Evolutionary conservation across 2,888 invertebrate genomes (phyloP), one percentile per base, ranked within the genome.

Genomic region (Chloromyia formosa): DNA sequence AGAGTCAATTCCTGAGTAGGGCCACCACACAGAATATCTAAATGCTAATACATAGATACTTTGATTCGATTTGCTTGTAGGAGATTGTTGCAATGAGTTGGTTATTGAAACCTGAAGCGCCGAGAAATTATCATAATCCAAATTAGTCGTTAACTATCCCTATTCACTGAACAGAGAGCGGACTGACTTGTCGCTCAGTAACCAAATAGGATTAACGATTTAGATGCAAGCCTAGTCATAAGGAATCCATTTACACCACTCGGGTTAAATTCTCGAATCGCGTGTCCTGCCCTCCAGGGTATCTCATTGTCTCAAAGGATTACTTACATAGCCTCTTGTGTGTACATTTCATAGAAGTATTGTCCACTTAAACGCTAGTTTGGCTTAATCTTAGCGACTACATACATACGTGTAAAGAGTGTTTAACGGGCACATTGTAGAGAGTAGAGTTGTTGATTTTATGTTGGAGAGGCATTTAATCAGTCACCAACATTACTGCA

Each of bases 291-390:
- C 1, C 1, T 10, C 53, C 49, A 20, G 45, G 18, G 10, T 5
- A 54, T 69, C 18, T 58, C 71, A 35, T 35, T 20, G 58, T 58
- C 56, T 58, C 71, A 35, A 58, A 9, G 71, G 71, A 71, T 69
- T 71, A 71, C 27, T 35, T 35, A 35, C 27, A 35, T 71, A 71
- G 71, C 71, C 71, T 71, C 71, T 71, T 71, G 27, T 35, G 66
- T 22, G 58, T 56, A 71, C 71, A 40, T 58, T 71, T 20, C n/a
- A 9, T 45, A 66, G 45, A 22, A 35, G 49, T 66, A 56, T 40
- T 58, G 58, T 40, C 71, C 35, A 40, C 71, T 71, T 71, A 71
- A 40, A 56, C 20, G 7, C 71, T 71, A 71, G 71, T 71, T 71
- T 71, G 71, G 71, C 71, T 71, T 71, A 71, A 58, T 40, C 71